Conservation (phyloP, 1,140 invertebrate species). For the Apolygus lucorum region DNA sequence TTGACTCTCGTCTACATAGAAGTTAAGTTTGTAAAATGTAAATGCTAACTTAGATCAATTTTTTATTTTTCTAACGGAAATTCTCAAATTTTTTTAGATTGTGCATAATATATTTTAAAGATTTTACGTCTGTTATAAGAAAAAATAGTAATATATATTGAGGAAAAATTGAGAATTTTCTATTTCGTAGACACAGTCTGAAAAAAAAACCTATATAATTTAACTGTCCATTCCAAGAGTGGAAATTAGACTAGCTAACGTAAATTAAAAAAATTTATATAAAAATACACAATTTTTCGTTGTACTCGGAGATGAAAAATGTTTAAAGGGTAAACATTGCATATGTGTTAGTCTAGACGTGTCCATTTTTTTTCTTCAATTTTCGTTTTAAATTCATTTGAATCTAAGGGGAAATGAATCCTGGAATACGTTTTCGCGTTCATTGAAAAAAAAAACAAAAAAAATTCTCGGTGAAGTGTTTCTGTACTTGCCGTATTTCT, state of each 20-base stretch:
- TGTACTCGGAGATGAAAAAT: neutral
- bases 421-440: no score
- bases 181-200: slow-evolving; percentile 25
- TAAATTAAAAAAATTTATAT: slow-evolving; percentile 20
- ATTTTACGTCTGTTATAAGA: slow-evolving; percentile 14
- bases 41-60: slow-evolving; percentile 26
- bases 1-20: slow-evolving; percentile 17
- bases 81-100: slow-evolving; percentile 27
- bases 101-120: slow-evolving; percentile 24
- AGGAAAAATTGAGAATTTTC: slow-evolving; percentile 28
- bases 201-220: slow-evolving; percentile 20
- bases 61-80: slow-evolving; percentile 27
- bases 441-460: no score
- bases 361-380: no score
- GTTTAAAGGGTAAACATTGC: slow-evolving; percentile 24
- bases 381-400: no score
- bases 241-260: slow-evolving; percentile 20
- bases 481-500: no score
- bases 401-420: no score
- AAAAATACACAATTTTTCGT: neutral
- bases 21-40: slow-evolving; percentile 26
- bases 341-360: no score
- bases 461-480: no score
- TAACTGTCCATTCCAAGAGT: slow-evolving; percentile 28
- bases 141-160: slow-evolving; percentile 19